These are phyloP conservation scores for Heliconius sara DNA, from an alignment of 2,888 invertebrate species.

Conservation along the genomic window DNA sequence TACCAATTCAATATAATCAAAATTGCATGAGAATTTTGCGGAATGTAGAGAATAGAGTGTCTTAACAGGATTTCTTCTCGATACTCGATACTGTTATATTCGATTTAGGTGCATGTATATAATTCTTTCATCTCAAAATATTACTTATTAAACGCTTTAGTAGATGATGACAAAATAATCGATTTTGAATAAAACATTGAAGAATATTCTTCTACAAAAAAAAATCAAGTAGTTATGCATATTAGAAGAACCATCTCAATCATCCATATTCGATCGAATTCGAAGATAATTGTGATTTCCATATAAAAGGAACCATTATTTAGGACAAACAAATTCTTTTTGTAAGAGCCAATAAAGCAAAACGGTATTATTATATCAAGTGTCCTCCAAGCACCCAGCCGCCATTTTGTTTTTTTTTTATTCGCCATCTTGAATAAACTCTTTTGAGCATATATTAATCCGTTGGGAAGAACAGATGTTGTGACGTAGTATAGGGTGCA, in stretches of 20 bases:
- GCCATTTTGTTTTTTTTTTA: slow-evolving; percentile 73
- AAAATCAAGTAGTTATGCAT: background rate
- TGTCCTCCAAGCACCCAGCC: slow-evolving; percentile 65
- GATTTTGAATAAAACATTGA: background rate
- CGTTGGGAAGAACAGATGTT: slow-evolving; percentile 69
- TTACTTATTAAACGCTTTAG: background rate
- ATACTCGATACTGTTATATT: no score
- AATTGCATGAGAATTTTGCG: no score
- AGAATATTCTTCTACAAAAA: background rate
- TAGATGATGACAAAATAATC: background rate
- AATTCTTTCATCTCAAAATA: background rate
- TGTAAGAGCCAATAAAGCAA: slow-evolving; percentile 39
- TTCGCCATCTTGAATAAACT: slow-evolving; percentile 72
- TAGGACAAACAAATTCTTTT: slow-evolving; percentile 32
- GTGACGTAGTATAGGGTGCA: slow-evolving; percentile 61
- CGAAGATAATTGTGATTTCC: slow-evolving; percentile 18
- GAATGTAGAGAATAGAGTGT: no score
- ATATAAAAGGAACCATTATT: slow-evolving; percentile 22
- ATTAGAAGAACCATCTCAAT: background rate
- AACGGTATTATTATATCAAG: slow-evolving; percentile 41
- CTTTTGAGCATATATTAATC: slow-evolving; percentile 69
- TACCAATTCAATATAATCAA: no score
- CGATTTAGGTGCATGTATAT: no score
- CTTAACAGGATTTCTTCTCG: no score
- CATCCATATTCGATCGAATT: background rate